Evolutionary conservation across 30 jellyfish, hydroid and myxozoan species (phyloP).

Genomic region (Cassiopea andromeda): DNA sequence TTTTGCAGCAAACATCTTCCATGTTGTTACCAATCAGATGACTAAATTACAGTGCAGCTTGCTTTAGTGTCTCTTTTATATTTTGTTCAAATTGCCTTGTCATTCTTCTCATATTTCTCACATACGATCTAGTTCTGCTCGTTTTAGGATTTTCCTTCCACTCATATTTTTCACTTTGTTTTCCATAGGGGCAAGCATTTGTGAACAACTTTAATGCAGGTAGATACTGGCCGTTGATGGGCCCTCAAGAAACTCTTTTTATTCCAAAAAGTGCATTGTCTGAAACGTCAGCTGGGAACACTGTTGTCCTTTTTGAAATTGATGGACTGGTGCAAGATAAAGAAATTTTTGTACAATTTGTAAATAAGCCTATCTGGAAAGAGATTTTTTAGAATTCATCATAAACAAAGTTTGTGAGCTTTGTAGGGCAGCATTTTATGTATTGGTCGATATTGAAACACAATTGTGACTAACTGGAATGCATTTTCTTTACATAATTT

Average conservation of each 20-base stretch:
- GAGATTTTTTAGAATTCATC: not conserved
- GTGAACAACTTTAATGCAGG: slow-evolving; percentile 77
- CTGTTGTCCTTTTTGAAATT: slow-evolving; percentile 56
- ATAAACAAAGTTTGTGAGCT: too few species aligned
- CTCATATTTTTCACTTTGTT: not conserved
- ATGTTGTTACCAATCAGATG: too few species aligned
- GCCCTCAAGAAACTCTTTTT: slow-evolving; percentile 87
- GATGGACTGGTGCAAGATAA: slow-evolving; percentile 44
- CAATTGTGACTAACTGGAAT: too few species aligned
- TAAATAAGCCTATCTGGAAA: slow-evolving; percentile 74
- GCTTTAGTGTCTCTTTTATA: too few species aligned
- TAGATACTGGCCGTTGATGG: slow-evolving; percentile 83
- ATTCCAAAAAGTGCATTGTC: slow-evolving; percentile 67
- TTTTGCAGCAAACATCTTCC: too few species aligned
- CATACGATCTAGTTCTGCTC: too few species aligned
- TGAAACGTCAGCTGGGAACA: slow-evolving; percentile 25
- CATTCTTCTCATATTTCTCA: too few species aligned
- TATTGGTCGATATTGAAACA: too few species aligned
- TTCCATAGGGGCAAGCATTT: slow-evolving; percentile 77
- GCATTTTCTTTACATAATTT: too few species aligned
- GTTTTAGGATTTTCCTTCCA: not conserved
- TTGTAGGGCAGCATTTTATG: too few species aligned
- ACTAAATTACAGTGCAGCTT: too few species aligned
- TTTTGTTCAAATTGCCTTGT: too few species aligned
- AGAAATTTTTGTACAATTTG: slow-evolving; percentile 50